These are phyloP conservation scores for Tinea pellionella DNA, from an alignment of 2,888 invertebrate species.

Conservation along the genomic window DNA sequence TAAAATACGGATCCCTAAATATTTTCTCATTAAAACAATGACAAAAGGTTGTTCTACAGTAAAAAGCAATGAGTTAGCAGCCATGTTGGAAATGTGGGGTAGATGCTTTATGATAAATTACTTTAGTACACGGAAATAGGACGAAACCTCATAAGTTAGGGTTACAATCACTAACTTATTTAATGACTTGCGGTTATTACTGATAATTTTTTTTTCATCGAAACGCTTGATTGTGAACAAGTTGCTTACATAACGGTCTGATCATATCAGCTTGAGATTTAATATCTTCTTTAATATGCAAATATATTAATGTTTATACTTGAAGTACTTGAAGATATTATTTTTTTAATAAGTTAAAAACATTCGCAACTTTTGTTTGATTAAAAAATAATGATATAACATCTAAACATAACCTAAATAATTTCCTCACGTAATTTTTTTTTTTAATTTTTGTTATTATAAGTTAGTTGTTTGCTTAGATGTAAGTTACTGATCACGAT, in stretches of 20 bases:
- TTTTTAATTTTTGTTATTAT: too few species aligned
- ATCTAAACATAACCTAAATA: too few species aligned
- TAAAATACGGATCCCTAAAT: background rate
- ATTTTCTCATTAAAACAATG: background rate
- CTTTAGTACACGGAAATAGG: slow-evolving; percentile 1
- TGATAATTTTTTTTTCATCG: background rate
- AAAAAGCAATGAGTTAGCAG: background rate
- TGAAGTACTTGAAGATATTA: too few species aligned
- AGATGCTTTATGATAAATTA: background rate
- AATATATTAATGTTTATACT: background rate
- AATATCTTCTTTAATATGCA: background rate
- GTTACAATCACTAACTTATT: background rate
- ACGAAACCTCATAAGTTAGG: background rate
- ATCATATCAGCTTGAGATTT: background rate
- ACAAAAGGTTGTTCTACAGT: background rate
- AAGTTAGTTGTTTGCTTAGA: too few species aligned
- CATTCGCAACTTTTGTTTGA: too few species aligned
- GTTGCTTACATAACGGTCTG: background rate
- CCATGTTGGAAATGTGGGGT: background rate
- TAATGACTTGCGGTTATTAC: background rate
- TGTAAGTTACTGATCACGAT: too few species aligned
- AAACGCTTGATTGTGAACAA: background rate
- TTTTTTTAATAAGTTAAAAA: too few species aligned
- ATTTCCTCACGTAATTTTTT: too few species aligned
- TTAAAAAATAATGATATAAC: too few species aligned